Evolutionary conservation across 2,888 invertebrate genomes (phyloP), one percentile per base, ranked within the genome.

Genomic region (Rotaria socialis): DNA sequence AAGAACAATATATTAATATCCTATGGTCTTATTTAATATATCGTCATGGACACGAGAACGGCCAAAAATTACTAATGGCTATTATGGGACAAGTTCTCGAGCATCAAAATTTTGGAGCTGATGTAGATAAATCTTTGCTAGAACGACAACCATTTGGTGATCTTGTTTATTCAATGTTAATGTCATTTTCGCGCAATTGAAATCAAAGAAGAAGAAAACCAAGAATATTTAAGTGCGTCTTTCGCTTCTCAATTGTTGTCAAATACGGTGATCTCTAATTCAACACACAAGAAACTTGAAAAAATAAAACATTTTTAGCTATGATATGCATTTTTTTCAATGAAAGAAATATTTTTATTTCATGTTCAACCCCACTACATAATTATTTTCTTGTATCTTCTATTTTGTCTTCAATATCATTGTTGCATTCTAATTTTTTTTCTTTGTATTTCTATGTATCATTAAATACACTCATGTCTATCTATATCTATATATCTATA

Each of bases 81-180:
- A 19, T 67, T 35, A 41, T 41, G 6, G 67, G 67, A 35, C 35
- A 67, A 67, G 27, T 67, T 19, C 6, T 27, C 6, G 67, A 67
- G 35, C 67, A 67, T 67, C 67, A 67, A 67, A 67, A 41, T 16
- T 67, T 67, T 67, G 67, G 67, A 19, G 35, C 14, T 67, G 67
- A 67, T 67, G 67, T 35, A 19, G 67, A 67, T 35, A 35, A 27
- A 67, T 11, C 27, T 67, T 35, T 67, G 16, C 67, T 67, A 7
- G 67, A 67, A 27, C 67, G 67, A 41, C 67, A 67, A 67, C 67
- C 67, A 35, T 67, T 67, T 67, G 35, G 35, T 67, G 35, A 67
- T 67, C 67, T 67, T 67, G 67, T 67, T 16, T 41, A 67, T 67
- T n/a, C 67, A 35, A 67, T 67, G 67, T 67, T 67, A 67, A 67